Evolutionary conservation across 2,888 invertebrate genomes (phyloP).

Genomic region (Polydesmus complanatus): DNA sequence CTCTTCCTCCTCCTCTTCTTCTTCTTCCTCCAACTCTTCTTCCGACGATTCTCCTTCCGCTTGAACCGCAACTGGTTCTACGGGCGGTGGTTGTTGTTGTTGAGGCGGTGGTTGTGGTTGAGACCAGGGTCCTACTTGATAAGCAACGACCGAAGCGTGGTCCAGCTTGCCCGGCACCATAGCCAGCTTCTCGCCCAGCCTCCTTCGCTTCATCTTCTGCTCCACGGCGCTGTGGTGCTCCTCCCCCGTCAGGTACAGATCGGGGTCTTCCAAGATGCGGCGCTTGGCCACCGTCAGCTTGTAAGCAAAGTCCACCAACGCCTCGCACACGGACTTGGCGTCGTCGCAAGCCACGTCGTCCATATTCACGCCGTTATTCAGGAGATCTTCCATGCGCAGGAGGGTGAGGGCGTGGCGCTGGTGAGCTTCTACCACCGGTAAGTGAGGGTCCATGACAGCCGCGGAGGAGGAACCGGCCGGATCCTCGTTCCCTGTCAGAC

Average conservation of each 20-base stretch:
- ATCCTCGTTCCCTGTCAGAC: constrained; percentile 4
- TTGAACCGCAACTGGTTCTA: not conserved
- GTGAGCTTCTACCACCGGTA: constrained; percentile 55
- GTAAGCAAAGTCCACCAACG: constrained; percentile 60
- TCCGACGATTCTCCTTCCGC: not conserved
- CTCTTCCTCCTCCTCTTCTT: not conserved
- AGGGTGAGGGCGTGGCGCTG: constrained; percentile 61
- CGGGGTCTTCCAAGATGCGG: constrained; percentile 64
- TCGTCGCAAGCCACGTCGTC: constrained; percentile 42
- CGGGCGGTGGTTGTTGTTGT: not conserved
- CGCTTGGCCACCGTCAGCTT: constrained; percentile 66
- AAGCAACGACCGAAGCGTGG: constrained; percentile 72
- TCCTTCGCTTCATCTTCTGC: constrained; percentile 50
- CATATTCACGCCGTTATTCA: constrained; percentile 48
- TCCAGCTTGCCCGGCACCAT: constrained; percentile 76
- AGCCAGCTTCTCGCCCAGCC: constrained; percentile 56
- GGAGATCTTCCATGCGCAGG: constrained; percentile 57
- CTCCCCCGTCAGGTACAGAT: constrained; percentile 44
- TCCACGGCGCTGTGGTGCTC: constrained; percentile 40
- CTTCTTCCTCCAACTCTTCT: not conserved
- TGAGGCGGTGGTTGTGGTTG: not conserved
- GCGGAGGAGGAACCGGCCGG: not conserved
- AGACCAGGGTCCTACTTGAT: constrained; percentile 44
- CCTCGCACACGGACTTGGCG: constrained; percentile 52
- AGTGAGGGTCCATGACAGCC: constrained; percentile 13